Conservation (phyloP, 2,888 invertebrate genomes). For the Xanthia icteritia region DNA sequence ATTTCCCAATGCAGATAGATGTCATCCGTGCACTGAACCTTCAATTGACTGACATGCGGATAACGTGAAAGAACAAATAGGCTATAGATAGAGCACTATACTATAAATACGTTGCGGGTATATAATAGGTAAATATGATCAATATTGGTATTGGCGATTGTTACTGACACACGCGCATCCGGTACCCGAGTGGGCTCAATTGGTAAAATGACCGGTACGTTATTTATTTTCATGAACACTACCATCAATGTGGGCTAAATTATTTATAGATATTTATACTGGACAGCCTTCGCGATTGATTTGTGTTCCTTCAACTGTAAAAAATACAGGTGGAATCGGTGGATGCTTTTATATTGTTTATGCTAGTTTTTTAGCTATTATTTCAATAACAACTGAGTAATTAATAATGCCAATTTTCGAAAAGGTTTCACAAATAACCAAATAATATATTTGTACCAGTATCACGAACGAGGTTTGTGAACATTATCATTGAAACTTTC, state of each 20-base stretch:
- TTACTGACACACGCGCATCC: constrained; percentile 71
- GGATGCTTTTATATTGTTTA: constrained; percentile 3
- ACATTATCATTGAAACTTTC: constrained; percentile 43
- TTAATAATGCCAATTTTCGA: constrained; percentile 4
- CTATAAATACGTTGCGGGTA: constrained; percentile 23
- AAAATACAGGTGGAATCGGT: constrained; percentile 36
- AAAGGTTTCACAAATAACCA: neutral
- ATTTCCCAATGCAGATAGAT: constrained; percentile 66
- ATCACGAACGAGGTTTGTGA: constrained; percentile 11
- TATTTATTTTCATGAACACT: constrained; percentile 68
- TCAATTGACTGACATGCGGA: constrained; percentile 74
- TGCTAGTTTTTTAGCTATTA: constrained; percentile 15
- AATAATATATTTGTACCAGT: constrained; percentile 20
- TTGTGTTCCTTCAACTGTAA: constrained; percentile 38
- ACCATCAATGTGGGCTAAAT: constrained; percentile 52
- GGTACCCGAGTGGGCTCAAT: constrained; percentile 69
- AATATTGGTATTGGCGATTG: constrained; percentile 66
- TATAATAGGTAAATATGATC: constrained; percentile 51
- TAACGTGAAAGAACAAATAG: constrained; percentile 50
- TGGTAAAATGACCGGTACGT: constrained; percentile 68
- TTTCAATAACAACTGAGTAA: constrained; percentile 25
- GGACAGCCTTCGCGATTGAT: constrained; percentile 54
- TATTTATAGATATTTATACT: constrained; percentile 49
- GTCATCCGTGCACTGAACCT: constrained; percentile 73
- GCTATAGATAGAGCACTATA: constrained; percentile 4